A percentile compares a stretch with the other conserved stretches of the same genome.
Conservation (phyloP, 1,140 invertebrate species). For the Copidosoma floridanum region DNA sequence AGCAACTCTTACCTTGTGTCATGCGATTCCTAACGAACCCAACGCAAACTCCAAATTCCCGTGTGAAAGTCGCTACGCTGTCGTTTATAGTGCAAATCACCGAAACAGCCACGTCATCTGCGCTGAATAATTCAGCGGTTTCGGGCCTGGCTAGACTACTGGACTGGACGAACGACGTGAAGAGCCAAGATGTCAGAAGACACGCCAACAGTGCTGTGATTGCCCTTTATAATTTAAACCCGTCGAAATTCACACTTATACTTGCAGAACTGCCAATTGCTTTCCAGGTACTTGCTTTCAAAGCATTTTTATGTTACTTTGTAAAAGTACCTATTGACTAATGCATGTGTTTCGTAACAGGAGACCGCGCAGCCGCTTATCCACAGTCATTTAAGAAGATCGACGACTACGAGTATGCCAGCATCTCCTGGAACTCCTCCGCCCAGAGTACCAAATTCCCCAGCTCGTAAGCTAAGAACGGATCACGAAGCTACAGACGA, state of each 20-base stretch:
- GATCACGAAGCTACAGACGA: conserved; percentile 60
- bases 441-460: conserved; percentile 48
- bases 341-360: conserved; percentile 49
- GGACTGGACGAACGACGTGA: conserved; percentile 66
- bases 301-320: not conserved
- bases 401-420: conserved; percentile 58
- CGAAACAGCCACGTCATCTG: conserved; percentile 56
- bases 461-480: conserved; percentile 43
- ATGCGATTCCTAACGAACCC: conserved; percentile 82
- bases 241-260: conserved; percentile 81
- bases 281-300: conserved; percentile 60
- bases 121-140: conserved; percentile 54
- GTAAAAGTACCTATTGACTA: not conserved
- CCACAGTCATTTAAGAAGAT: conserved; percentile 75
- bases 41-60: conserved; percentile 85
- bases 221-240: conserved; percentile 86
- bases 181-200: conserved; percentile 75
- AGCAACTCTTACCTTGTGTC: conserved; percentile 64
- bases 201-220: conserved; percentile 78
- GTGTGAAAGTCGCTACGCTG: conserved; percentile 76
- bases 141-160: conserved; percentile 70
- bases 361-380: conserved; percentile 80
- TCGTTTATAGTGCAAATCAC: conserved; percentile 74
- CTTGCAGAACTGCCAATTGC: conserved; percentile 79
- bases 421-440: conserved; percentile 56